Percentiles rank a stretch among this genome's conserved stretches.
Conservation (phyloP, 1,140 invertebrate species). For the Papilio machaon region DNA sequence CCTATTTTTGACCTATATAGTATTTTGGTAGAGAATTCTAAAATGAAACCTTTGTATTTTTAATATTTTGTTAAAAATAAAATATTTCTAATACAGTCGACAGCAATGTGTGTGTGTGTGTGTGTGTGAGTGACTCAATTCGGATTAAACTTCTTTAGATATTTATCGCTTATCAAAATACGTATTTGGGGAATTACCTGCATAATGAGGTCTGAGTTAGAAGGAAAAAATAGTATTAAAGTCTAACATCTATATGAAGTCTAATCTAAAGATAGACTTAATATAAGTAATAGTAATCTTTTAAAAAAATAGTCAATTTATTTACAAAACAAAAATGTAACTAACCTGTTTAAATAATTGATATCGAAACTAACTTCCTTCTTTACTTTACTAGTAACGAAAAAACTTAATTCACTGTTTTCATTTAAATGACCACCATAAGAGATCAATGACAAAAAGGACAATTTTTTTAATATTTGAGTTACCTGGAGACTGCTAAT, state of each 20-base stretch:
- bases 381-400: no score
- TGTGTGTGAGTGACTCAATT: not conserved
- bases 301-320: no score
- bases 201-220: not conserved
- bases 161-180: constrained; percentile 21
- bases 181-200: constrained; percentile 23
- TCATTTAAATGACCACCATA: no score
- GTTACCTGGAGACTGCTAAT: not conserved
- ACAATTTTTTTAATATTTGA: no score
- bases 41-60: not conserved
- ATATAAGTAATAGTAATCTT: not conserved
- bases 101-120: no score
- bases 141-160: constrained; percentile 19
- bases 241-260: not conserved
- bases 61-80: not conserved
- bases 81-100: not conserved
- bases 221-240: not conserved
- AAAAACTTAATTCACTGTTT: no score
- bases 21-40: not conserved
- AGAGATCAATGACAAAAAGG: no score
- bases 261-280: not conserved
- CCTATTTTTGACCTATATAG: not conserved
- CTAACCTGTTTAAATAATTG: no score
- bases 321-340: no score
- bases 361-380: no score